Base-by-base conservation (phyloP, 2,888 invertebrate genomes). In the Prosopocoilus inquinatus region DNA sequence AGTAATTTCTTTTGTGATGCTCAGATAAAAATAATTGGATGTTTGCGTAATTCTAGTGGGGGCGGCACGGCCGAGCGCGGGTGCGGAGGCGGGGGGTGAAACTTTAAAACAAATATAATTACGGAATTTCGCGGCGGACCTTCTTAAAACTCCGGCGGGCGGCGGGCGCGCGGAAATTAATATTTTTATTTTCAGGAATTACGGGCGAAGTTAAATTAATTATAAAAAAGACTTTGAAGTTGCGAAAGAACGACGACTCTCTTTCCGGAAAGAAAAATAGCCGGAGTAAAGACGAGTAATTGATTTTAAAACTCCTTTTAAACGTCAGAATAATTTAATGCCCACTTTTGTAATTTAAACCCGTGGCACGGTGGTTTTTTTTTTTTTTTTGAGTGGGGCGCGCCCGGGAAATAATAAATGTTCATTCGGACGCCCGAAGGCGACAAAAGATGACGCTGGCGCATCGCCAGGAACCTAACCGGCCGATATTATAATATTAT, bases 401-500 rank as follows among this genome's bases (percentile, higher is more conserved):
- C 38, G 43, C 35, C 36, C 47, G 28, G 48, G 44, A 57, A 57
- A 57, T 57, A 57, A 57, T 52, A 52, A 57, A 57, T 52, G 56
- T 57, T 44, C 49, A 38, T 15, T 35, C 16, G 13, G 38, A 36
- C 11, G 34, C 47, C 50, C 53, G 44, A 48, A 48, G 56, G 56
- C 49, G 52, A 57, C 49, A 52, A 57, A 48, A 52, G 56, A 57
- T 57, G 49, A 49, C 35, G 41, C 48, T 49, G 52, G 56, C 52
- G 44, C 9, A 11, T 16, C 35, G 16, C 44, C 56, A 52, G 50
- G 50, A 35, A 52, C 47, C 54, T 51, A 52, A 48, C 48, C 47
- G 28, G 16, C 33, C 44, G 45, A 57, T 57, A 53, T 57, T 57
- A 57, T 53, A 57, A 53, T 57, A 57, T n/a, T n/a, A n/a, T n/a